Percentiles rank a stretch among this genome's conserved stretches.
Evolutionary conservation across 37 sponge, comb jelly and placozoan species (phyloP).

Genomic region (Mnemiopsis leidyi): DNA sequence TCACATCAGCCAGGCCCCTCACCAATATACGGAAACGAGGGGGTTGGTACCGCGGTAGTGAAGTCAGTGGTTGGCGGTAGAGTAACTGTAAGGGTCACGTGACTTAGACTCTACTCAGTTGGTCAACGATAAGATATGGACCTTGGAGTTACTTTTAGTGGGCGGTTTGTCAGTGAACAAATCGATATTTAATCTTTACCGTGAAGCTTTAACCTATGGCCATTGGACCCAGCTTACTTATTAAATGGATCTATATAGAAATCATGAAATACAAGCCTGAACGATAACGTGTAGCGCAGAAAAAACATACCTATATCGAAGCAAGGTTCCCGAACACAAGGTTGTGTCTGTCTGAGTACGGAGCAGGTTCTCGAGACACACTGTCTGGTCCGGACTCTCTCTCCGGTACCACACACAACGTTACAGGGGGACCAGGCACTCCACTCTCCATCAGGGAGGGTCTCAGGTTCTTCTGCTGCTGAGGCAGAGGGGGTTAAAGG

Average conservation of each 20-base stretch:
- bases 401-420: conserved; percentile 6
- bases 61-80: neutral
- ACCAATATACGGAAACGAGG: neutral
- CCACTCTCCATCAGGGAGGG: neutral
- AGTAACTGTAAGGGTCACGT: neutral
- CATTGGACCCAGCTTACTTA: too few relatives aligned
- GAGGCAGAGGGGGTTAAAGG: neutral
- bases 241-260: too few relatives aligned
- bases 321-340: neutral
- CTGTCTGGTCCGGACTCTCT: neutral
- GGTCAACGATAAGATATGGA: too few relatives aligned
- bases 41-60: neutral
- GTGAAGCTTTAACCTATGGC: too few relatives aligned
- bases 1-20: neutral
- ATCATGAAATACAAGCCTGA: neutral
- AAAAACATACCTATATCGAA: neutral
- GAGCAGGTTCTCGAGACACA: neutral
- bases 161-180: too few relatives aligned
- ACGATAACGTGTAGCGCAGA: neutral
- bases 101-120: neutral
- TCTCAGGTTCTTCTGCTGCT: neutral
- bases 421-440: neutral
- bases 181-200: too few relatives aligned
- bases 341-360: neutral
- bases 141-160: too few relatives aligned